A percentile compares a stretch with the other conserved stretches of the same genome.
Conservation (phyloP, 2,888 invertebrate genomes). For the Geotrupes spiniger region DNA sequence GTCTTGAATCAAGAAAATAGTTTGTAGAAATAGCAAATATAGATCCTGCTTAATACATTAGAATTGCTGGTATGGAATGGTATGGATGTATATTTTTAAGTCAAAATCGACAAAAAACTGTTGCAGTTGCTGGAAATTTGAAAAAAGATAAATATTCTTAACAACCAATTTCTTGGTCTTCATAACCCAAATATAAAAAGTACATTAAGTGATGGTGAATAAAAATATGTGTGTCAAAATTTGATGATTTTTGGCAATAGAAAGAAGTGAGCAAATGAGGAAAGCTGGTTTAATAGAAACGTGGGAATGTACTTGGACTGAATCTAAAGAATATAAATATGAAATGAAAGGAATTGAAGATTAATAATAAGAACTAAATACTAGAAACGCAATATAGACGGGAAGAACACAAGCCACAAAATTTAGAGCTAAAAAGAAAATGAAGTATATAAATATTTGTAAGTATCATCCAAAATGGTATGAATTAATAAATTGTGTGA, state of each 20-base stretch:
- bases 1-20: no score
- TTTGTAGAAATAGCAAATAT: constrained; percentile 21
- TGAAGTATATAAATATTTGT: constrained; percentile 29
- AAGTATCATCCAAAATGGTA: constrained; percentile 28
- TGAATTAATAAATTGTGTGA: constrained; percentile 29
- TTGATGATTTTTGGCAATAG: constrained; percentile 21
- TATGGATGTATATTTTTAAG: constrained; percentile 22
- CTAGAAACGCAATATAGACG: constrained; percentile 28
- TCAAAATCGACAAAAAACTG: constrained; percentile 21
- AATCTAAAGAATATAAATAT: constrained; percentile 14
- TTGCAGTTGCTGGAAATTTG: constrained; percentile 17
- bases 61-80: constrained; percentile 17
- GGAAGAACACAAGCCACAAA: constrained; percentile 28
- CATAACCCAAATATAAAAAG: constrained; percentile 10
- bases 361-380: constrained; percentile 18
- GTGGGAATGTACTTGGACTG: constrained; percentile 24
- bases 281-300: constrained; percentile 15
- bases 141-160: constrained; percentile 14
- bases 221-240: constrained; percentile 11
- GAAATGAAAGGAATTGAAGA: constrained; percentile 15
- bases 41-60: not conserved
- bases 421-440: constrained; percentile 25
- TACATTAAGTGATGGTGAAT: constrained; percentile 11
- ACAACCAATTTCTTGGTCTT: not conserved
- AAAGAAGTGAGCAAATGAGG: constrained; percentile 13